Conservation (phyloP, 1,140 invertebrate species). For the Leptinotarsa undecemlineata region DNA sequence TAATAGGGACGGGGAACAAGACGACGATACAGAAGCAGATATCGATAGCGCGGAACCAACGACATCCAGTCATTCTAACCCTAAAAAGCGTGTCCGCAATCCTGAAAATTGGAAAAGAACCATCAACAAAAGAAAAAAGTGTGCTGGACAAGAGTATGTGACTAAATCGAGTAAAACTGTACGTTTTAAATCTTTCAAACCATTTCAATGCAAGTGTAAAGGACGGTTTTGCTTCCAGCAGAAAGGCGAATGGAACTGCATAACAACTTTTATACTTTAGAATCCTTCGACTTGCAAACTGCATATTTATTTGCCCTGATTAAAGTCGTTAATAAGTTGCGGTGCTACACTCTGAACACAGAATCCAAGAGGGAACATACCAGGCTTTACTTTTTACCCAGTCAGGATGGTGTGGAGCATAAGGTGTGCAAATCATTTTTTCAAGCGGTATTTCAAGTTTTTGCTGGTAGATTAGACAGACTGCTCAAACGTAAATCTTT, state of each 20-base stretch:
- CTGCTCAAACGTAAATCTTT: background rate
- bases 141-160: slow-evolving; percentile 9
- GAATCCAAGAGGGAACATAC: background rate
- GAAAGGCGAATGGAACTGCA: too few species aligned
- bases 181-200: too few species aligned
- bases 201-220: too few species aligned
- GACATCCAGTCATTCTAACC: background rate
- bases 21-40: too few species aligned
- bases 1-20: background rate
- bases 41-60: background rate
- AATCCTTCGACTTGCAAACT: slow-evolving; percentile 5
- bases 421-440: background rate
- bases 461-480: background rate
- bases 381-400: slow-evolving; percentile 2
- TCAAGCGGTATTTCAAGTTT: background rate
- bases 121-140: background rate
- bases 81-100: background rate
- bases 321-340: slow-evolving; percentile 13
- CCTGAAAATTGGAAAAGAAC: background rate
- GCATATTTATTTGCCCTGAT: background rate
- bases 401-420: background rate
- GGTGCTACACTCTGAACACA: background rate
- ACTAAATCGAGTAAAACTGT: too few species aligned
- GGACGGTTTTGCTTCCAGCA: too few species aligned
- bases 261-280: slow-evolving; percentile 9